phyloP scores from a whole-genome alignment of 1,140 invertebrate genomes.

The Vanessa tameamea region DNA sequence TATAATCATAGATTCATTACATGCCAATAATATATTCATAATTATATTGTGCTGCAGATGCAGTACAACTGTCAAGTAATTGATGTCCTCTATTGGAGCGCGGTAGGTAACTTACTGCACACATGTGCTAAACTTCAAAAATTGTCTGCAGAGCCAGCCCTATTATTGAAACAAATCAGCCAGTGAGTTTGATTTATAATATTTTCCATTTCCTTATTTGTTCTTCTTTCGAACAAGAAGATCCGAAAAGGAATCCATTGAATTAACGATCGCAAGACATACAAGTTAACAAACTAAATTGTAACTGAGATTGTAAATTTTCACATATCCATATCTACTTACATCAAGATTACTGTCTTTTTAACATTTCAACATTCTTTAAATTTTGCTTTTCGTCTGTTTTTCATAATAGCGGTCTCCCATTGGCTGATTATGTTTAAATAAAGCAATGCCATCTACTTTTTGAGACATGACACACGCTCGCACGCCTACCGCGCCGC shows the following conservation, averaged over 20 bases:
- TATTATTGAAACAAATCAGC: constrained; percentile 1
- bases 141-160: background rate
- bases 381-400: background rate
- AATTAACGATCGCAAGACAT: background rate
- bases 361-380: background rate
- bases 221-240: constrained; percentile 26
- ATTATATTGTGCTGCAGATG: constrained; percentile 36
- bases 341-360: background rate
- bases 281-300: too few species aligned
- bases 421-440: constrained; percentile 21
- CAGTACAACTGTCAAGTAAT: constrained; percentile 33
- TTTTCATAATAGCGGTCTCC: background rate
- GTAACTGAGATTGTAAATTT: too few species aligned
- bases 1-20: constrained; percentile 17
- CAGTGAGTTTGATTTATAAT: background rate
- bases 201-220: background rate
- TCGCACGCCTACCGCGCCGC: constrained; percentile 63
- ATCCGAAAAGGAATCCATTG: constrained; percentile 11
- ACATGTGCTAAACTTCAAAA: constrained; percentile 63
- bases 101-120: constrained; percentile 40
- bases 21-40: constrained; percentile 21
- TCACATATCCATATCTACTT: background rate
- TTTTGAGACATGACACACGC: constrained; percentile 57
- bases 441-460: constrained; percentile 13
- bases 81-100: constrained; percentile 47